Conservation (phyloP, 2,113 vertebrate species). For the Setophaga kirtlandii region DNA sequence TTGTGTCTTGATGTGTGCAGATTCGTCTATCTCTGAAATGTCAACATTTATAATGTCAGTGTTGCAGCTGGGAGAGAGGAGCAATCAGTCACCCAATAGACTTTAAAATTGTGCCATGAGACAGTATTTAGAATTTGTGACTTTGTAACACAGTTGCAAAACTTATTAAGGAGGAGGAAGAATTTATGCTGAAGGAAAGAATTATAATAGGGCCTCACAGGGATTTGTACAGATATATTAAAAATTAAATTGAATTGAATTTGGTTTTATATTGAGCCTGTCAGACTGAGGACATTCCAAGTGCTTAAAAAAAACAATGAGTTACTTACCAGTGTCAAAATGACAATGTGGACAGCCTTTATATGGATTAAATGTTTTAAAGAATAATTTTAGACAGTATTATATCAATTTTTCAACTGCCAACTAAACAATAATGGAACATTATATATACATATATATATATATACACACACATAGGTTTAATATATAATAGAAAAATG, state of each 20-base stretch:
- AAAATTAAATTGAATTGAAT: constrained; percentile 48
- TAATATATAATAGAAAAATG: background rate
- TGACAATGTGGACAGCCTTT: background rate
- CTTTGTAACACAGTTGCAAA: constrained; percentile 23
- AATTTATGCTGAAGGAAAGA: constrained; percentile 53
- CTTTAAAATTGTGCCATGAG: constrained; percentile 13
- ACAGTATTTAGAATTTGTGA: constrained; percentile 29
- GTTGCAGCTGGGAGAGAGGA: background rate
- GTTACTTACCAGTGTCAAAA: background rate
- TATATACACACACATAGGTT: background rate
- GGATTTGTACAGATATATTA: constrained; percentile 48
- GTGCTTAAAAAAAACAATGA: background rate
- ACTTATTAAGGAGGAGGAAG: constrained; percentile 18
- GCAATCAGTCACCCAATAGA: background rate
- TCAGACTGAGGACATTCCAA: constrained; percentile 4
- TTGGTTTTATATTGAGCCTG: constrained; percentile 30
- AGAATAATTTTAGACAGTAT: background rate
- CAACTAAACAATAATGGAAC: background rate
- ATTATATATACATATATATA: too few species aligned
- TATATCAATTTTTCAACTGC: background rate
- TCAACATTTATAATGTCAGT: constrained; percentile 1
- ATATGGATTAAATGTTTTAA: background rate
- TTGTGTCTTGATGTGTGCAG: constrained; percentile 34
- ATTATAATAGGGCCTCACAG: constrained; percentile 33
- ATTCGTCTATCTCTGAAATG: constrained; percentile 2